Base-by-base conservation (phyloP, 2,888 invertebrate genomes). In the Julus scanicus region DNA sequence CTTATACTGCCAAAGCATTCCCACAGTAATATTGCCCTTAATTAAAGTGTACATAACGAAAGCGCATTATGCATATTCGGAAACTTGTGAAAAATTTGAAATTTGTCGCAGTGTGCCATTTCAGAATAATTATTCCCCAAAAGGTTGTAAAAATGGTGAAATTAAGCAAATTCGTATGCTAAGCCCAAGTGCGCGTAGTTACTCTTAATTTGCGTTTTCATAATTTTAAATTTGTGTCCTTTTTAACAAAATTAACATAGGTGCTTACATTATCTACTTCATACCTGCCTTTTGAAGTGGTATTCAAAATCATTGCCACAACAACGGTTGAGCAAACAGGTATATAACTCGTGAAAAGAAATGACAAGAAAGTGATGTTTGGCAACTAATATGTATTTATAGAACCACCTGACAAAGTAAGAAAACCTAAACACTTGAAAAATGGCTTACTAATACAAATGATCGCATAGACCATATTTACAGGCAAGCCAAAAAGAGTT, bases 151-250 rank as follows among this genome's bases (percentile, higher is more conserved):
- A 80, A 80, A 80, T 37, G 37, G 80, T 15, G 37, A 80, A 80
- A 80, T 80, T 80, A 80, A 80, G 80, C 80, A 80, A 4, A 80
- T 80, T 80, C 13, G 29, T 37, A 80, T 80, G 80, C 80, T 37
- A 80, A 80, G 80, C 80, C 37, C 29, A 80, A 29, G 37, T 37
- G 80, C 2, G 37, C 80, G 80, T 80, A 80, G 37, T 80, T 80
- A 20, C 80, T 37, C 13, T 37, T 80, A 29, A 80, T 80, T 80
- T 80, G 37, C 37, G 80, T 80, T 80, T 80, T 80, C 13, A 80
- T 80, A 80, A 80, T 29, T 29, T 80, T 37, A 29, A 80, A 37
- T 37, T 80, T 37, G 80, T 6, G 15, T 11, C 15, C 1, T 13
- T 80, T 80, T 80, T 80, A 80, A 80, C 37, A 13, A 80, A 80